Evolutionary conservation across 2,113 vertebrate species (phyloP).

Genomic region (Melozone crissalis): DNA sequence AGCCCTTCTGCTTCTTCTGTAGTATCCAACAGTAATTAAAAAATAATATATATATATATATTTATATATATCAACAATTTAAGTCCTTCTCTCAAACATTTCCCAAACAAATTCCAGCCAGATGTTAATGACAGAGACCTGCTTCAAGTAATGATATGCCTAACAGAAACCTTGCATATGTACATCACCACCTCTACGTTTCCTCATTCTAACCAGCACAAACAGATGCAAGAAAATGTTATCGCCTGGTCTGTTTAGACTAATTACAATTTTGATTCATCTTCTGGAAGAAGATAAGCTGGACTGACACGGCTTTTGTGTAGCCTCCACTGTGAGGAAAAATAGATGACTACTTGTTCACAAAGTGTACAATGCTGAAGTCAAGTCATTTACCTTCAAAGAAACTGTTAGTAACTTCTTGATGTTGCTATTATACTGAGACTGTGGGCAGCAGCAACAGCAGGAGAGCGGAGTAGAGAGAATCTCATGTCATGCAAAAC

Average conservation of each 20-base stretch:
- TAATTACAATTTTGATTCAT: constrained; percentile 68
- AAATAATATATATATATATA: constrained; percentile 58
- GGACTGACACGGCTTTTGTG: constrained; percentile 52
- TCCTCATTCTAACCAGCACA: constrained; percentile 66
- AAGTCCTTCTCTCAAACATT: constrained; percentile 63
- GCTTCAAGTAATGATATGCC: constrained; percentile 73
- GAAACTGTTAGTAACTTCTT: constrained; percentile 70
- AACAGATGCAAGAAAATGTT: constrained; percentile 58
- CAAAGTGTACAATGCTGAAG: constrained; percentile 54
- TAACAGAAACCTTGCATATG: constrained; percentile 66
- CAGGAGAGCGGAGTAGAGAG: constrained; percentile 68
- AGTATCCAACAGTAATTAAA: constrained; percentile 70
- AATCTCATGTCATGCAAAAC: constrained; percentile 80
- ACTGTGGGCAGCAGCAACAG: constrained; percentile 75
- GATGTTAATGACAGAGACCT: constrained; percentile 65
- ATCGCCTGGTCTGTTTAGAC: constrained; percentile 60
- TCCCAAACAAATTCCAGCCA: constrained; percentile 64
- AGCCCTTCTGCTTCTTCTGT: constrained; percentile 71
- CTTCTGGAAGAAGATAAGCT: constrained; percentile 71
- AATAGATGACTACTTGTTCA: constrained; percentile 63
- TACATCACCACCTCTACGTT: constrained; percentile 70
- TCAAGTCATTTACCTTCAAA: constrained; percentile 66
- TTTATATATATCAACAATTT: constrained; percentile 59
- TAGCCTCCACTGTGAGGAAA: constrained; percentile 67
- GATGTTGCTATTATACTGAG: constrained; percentile 70